Conservation (phyloP, 2,888 invertebrate genomes). For the Pantelozetes paolii region DNA sequence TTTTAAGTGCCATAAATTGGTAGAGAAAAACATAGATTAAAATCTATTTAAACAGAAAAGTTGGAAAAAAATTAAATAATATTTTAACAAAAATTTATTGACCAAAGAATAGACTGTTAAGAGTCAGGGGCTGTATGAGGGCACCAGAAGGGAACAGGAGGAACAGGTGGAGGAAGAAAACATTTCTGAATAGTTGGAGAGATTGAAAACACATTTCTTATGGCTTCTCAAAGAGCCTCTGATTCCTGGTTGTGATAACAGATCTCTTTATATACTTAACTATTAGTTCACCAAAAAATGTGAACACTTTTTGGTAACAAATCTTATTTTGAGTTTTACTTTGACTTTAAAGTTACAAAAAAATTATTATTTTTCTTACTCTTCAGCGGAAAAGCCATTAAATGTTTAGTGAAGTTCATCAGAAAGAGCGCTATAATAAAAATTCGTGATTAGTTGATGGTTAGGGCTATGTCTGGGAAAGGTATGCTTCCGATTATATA, state of each 20-base stretch:
- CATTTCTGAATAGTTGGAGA: not conserved
- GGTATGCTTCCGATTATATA: slow-evolving; percentile 2
- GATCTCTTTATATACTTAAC: not conserved
- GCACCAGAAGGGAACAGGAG: not conserved
- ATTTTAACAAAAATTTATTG: not conserved
- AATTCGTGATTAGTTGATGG: slow-evolving; percentile 20
- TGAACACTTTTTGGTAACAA: not conserved
- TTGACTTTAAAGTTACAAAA: not conserved
- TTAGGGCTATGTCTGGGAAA: not conserved
- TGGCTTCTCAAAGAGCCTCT: not conserved
- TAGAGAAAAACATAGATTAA: not conserved
- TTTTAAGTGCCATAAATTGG: not conserved
- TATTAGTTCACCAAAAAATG: not conserved
- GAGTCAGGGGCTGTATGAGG: not conserved
- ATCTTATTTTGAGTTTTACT: not conserved
- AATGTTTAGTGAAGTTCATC: slow-evolving; percentile 4
- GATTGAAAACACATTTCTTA: not conserved
- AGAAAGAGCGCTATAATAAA: not conserved
- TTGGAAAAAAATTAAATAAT: not conserved
- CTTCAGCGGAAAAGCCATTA: slow-evolving; percentile 16
- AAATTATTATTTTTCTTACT: not conserved
- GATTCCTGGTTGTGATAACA: slow-evolving; percentile 8
- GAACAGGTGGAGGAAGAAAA: slow-evolving; percentile 7
- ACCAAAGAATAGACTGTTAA: not conserved
- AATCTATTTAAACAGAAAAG: not conserved